phyloP scores from a whole-genome alignment of 2,888 invertebrate genomes.

The Himalopsyche japonica region DNA sequence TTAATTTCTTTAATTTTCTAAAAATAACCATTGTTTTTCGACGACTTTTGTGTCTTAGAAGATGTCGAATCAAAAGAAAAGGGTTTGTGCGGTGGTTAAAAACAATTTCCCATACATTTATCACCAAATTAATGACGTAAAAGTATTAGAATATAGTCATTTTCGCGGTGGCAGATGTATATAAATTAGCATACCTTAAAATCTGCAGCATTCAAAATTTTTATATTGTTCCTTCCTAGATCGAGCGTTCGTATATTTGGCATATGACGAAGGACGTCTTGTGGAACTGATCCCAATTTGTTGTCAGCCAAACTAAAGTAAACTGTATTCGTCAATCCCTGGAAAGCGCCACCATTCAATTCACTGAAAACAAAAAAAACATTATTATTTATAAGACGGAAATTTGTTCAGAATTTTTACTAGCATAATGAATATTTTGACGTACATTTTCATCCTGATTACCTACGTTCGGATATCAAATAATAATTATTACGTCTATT shows the following conservation, averaged over 20 bases:
- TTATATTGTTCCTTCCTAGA: constrained; percentile 79
- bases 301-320: constrained; percentile 83
- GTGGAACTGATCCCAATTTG: constrained; percentile 73
- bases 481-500: too few species aligned
- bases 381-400: too few species aligned
- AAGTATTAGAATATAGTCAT: too few species aligned
- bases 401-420: too few species aligned
- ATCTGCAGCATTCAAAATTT: constrained; percentile 71
- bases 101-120: too few species aligned
- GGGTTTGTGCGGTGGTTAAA: too few species aligned
- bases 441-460: background rate
- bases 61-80: too few species aligned
- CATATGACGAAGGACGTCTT: constrained; percentile 73
- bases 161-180: background rate
- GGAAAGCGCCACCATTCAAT: constrained; percentile 73
- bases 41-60: too few species aligned
- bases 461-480: too few species aligned
- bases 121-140: too few species aligned
- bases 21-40: too few species aligned
- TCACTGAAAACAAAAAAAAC: constrained; percentile 56
- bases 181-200: constrained; percentile 66
- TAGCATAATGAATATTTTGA: background rate
- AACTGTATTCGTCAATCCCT: constrained; percentile 72
- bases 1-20: too few species aligned
- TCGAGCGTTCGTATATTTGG: constrained; percentile 80